A percentile compares a stretch with the other conserved stretches of the same genome.
These are phyloP conservation scores for Drosophila peninsularis DNA, from an alignment of 2,888 invertebrate species.

Conservation along the genomic window DNA sequence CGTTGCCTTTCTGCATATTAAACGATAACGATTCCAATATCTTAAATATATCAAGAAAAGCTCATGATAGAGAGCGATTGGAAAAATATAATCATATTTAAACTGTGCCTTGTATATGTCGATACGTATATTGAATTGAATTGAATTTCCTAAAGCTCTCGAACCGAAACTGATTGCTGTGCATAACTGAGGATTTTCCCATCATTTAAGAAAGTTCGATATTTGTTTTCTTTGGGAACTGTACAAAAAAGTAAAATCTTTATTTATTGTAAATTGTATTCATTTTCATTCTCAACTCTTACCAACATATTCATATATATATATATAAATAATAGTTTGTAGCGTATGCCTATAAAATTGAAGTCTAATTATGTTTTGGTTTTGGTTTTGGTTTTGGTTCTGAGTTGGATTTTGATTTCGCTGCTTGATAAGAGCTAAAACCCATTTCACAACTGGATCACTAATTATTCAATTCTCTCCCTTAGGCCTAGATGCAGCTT, in stretches of 20 bases:
- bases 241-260: neutral
- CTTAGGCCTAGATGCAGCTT: neutral
- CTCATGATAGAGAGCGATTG: no score
- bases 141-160: neutral
- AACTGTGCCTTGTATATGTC: no score
- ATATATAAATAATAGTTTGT: neutral
- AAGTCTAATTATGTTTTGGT: neutral
- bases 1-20: no score
- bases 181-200: no score
- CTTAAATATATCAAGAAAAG: no score
- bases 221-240: neutral
- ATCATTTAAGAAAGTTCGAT: neutral
- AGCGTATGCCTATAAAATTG: neutral
- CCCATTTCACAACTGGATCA: neutral
- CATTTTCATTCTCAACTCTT: neutral
- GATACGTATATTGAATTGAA: no score
- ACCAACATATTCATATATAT: neutral
- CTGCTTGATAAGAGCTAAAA: neutral
- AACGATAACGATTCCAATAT: neutral
- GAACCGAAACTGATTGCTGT: neutral
- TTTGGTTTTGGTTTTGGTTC: no score
- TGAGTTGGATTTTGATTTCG: neutral
- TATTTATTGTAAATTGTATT: neutral
- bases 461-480: constrained; percentile 2
- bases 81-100: no score